Base-by-base conservation (phyloP, 2,888 invertebrate genomes). In the Agelastica alni region DNA sequence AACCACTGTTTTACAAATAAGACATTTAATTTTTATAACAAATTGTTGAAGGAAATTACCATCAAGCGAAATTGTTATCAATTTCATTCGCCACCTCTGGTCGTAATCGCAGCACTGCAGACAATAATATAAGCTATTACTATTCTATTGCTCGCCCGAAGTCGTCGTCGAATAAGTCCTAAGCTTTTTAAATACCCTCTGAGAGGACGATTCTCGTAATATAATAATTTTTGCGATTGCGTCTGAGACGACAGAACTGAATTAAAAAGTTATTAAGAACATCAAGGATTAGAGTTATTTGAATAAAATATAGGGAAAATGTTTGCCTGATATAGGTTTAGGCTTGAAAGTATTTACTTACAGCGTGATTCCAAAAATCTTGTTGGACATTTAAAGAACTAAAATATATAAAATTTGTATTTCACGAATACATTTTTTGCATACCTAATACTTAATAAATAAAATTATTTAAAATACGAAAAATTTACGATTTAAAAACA, bases 81-180 rank as follows among this genome's bases (percentile, higher is more conserved):
- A 48, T 43, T 53, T 18, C 30, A 18, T 2, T 43, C 53, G 34
- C 51, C 46, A 46, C 43, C 58, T 49, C 53, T 49, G 51, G 47
- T 55, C 60, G 62, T 74, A 74, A 74, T 74, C 74, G 71, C 69
- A 59, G 65, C 69, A 64, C 63, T 68, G 71, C 75, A 75, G 75
- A 72, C 72, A 68, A 72, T 73, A 73, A 73, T 74, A 74, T 71
- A 72, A 71, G 73, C 73, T 73, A 74, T 74, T 74, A 74, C 72
- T 71, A 73, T 74, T 74, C 75, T 71, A 75, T 74, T 71, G 71
- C 74, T 66, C 66, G 70, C 70, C 70, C 67, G 66, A n/a, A 41
- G 17, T 20, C 65, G 65, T 66, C 42, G 20, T 63, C 65, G 63
- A 65, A 66, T 72, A 71, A 73, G 70, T 70, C 66, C 65, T 65